Evolutionary conservation across 2,113 vertebrate species (phyloP).

Genomic region (Rana temporaria): DNA sequence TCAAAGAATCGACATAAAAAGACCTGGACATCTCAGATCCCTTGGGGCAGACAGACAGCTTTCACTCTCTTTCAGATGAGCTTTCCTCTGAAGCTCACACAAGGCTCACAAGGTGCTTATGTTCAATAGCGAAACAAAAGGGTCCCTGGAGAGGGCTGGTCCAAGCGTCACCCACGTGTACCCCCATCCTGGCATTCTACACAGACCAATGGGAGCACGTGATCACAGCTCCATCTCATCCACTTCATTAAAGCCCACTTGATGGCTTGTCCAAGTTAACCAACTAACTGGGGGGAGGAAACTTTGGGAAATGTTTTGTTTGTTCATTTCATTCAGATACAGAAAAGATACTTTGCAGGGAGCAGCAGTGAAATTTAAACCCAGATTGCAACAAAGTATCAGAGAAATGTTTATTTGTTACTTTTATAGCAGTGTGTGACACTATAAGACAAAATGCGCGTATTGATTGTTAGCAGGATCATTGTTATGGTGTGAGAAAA

Average conservation of each 20-base stretch:
- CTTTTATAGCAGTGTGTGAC: too few relatives aligned
- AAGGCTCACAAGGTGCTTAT: constrained; percentile 92
- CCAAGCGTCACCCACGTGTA: constrained; percentile 91
- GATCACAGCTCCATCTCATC: constrained; percentile 81
- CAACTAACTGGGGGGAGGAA: constrained; percentile 58
- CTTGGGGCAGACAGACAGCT: constrained; percentile 30
- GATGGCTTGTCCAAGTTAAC: constrained; percentile 67
- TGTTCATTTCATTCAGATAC: constrained; percentile 63
- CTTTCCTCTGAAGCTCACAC: constrained; percentile 65
- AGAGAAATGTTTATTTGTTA: too few relatives aligned
- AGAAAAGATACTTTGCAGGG: constrained; percentile 56
- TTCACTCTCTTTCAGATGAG: constrained; percentile 32
- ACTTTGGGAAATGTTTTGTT: constrained; percentile 68
- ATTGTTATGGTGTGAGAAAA: too few relatives aligned
- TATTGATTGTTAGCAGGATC: too few relatives aligned
- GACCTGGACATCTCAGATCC: constrained; percentile 88
- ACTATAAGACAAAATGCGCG: too few relatives aligned
- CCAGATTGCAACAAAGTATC: background rate
- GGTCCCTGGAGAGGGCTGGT: constrained; percentile 95
- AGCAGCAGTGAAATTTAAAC: constrained; percentile 3
- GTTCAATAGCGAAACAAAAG: constrained; percentile 94
- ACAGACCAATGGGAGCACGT: constrained; percentile 86
- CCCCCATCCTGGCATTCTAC: constrained; percentile 83
- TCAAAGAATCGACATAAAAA: constrained; percentile 97
- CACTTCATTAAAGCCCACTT: constrained; percentile 68